A percentile compares a stretch with the other conserved stretches of the same genome.
phyloP scores from a whole-genome alignment of 2,113 vertebrate genomes.

The Marmota flaviventris region DNA sequence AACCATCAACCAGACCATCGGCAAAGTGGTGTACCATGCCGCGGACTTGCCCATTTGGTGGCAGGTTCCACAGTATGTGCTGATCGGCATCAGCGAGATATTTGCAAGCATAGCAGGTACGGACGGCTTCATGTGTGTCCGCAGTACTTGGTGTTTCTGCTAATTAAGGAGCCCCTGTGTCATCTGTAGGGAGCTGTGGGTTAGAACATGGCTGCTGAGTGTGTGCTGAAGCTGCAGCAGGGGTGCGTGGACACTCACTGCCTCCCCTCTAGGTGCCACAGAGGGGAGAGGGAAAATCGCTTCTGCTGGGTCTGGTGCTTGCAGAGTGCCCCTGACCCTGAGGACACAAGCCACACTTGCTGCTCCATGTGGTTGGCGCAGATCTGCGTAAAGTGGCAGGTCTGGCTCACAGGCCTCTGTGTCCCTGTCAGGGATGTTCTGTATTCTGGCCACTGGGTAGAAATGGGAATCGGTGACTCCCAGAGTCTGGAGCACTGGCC shows the following conservation, averaged over 20 bases:
- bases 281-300: not conserved
- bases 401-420: not conserved
- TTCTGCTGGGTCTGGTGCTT: fast-evolving
- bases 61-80: conserved; percentile 98
- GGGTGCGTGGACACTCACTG: fast-evolving
- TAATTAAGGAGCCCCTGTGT: not conserved
- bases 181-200: fast-evolving
- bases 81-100: conserved; percentile 98
- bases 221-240: fast-evolving
- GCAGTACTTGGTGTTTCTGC: too few relatives aligned
- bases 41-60: conserved; percentile 97
- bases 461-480: too few relatives aligned
- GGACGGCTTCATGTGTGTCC: conserved; percentile 61
- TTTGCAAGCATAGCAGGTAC: conserved; percentile 98
- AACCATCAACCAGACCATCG: conserved; percentile 93
- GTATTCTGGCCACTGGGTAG: too few relatives aligned
- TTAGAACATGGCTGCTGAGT: fast-evolving
- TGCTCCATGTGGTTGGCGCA: fast-evolving
- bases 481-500: too few relatives aligned
- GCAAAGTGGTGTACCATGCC: conserved; percentile 92
- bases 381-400: fast-evolving
- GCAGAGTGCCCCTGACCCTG: too few relatives aligned
- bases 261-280: fast-evolving
- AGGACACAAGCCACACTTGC: fast-evolving
- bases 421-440: too few relatives aligned